Evolutionary conservation across 2,888 invertebrate species (phyloP), one percentile per base, ranked within the genome.

Genomic region (Laspeyria flexula): DNA sequence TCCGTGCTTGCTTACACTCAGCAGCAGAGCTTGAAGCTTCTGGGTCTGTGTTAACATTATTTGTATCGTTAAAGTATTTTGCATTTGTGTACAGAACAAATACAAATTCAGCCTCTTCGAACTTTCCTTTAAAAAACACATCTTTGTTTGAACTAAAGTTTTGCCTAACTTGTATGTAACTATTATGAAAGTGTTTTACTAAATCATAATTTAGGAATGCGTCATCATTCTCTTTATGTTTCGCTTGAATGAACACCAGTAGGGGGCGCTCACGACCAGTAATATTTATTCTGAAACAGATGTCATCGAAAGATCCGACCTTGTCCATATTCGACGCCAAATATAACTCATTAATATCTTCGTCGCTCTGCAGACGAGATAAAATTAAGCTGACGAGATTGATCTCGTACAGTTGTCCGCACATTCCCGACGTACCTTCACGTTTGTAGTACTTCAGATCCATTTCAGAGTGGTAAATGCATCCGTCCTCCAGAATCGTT

Each of bases 331-430:
- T 70, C 0, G 65, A 54, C 0, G 59, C 65, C n/a, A 70, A 41
- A 38, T 48, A 44, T 13, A 70, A 70, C 3, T 63, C 35, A 10
- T 51, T 29, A n/a, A 67, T n/a, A 12, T 10, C 18, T 1, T 44
- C 13, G 15, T 65, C 44, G 10, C 53, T 40, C 3, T 35, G 18
- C 7, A 54, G 18, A 49, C 62, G 57, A 7, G 60, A 67, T 21
- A 56, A 18, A 23, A 67, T 46, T 6, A 67, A 42, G n/a, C 60
- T 61, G 0, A 65, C 37, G 18, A 70, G 43, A 35, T 70, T 68
- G 0, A 58, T 65, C 30, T 68, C 66, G n/a, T 63, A 69, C 0
- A 68, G 42, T 3, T 68, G 68, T n/a, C 68, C 69, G 1, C 55
- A 41, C 9, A 69, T 60, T 0, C 60, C 63, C 0, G 69, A 55